Evolutionary conservation across 53 echinoderm and acorn worm species (phyloP), one percentile per base, ranked within the genome.

Genomic region (Patiria pectinifera): DNA sequence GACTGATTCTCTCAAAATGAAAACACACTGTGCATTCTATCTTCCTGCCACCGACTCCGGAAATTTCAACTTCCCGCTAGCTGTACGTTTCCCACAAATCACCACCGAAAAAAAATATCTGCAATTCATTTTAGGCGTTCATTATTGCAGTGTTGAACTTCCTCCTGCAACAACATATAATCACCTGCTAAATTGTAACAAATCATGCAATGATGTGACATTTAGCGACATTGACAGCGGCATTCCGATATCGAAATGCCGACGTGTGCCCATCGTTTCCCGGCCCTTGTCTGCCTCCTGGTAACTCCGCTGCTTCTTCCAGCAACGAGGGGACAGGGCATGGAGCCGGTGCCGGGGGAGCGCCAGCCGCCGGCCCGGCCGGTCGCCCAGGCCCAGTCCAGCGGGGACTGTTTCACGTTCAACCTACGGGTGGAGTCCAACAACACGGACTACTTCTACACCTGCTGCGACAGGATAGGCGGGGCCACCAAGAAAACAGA

Each of bases 371-470:
- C 24, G 16, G 3, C 76, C 48, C 53, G 78, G 87, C 78, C 76
- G 14, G 15, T 66, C 66, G 66, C 66, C 14, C 66, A 66, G 66
- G 90, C 80, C 46, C 90, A 90, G 69, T 47, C 90, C 45, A 25
- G 16, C 82, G 46, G 15, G 2, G 12, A 22, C 43, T 90, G 90
- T 21, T 81, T 81, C 81, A 80, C 79, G 80, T 90, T 48, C 81
- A 21, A 77, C 59, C 81, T 90, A 12, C 62, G 47, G 23, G 82
- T 80, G 45, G 69, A 61, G 13, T 4, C 80, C 45, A 90, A 80
- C 49, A 81, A 45, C 14, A 90, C 45, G 16, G 71, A 90, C 82
- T 90, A 90, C 46, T 90, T 69, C 90, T 90, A 90, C 90, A 90
- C 90, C 13, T 90, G 90, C 53, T 90, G 90, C 18, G 90, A 70